Percentiles rank a stretch among this genome's conserved stretches.
These are phyloP conservation scores for Spodoptera frugiperda DNA, from an alignment of 1,140 invertebrate genomes.

Conservation along the genomic window DNA sequence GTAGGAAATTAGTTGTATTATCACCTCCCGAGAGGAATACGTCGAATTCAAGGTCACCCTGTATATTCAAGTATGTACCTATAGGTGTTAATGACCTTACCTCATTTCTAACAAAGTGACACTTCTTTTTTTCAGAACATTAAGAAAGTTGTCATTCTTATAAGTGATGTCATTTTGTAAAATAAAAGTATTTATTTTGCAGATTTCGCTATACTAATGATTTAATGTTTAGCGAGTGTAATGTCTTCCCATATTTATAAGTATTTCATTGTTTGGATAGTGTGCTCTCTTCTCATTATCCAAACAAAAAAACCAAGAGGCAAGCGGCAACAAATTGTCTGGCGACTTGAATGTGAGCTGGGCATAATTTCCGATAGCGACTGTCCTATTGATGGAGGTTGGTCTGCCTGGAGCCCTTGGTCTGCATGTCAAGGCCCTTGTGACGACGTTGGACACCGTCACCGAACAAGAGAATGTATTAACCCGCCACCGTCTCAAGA, in stretches of 20 bases:
- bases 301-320: conserved; percentile 65
- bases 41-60: too few species aligned
- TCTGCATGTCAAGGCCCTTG: conserved; percentile 70
- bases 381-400: conserved; percentile 77
- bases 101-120: too few species aligned
- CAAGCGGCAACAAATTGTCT: conserved; percentile 66
- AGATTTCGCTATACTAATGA: neutral
- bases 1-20: too few species aligned
- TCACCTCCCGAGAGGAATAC: too few species aligned
- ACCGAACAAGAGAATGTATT: conserved; percentile 66
- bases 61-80: too few species aligned
- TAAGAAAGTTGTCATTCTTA: too few species aligned
- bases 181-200: neutral
- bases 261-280: conserved; percentile 17
- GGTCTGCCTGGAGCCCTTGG: conserved; percentile 75
- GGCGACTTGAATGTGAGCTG: conserved; percentile 76
- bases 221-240: neutral
- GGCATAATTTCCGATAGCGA: conserved; percentile 71
- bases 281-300: conserved; percentile 1
- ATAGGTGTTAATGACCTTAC: too few species aligned
- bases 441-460: conserved; percentile 70
- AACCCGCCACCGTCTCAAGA: conserved; percentile 74
- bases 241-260: conserved; percentile 26
- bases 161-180: neutral
- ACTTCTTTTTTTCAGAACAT: too few species aligned